Conservation (phyloP, 2,888 invertebrate genomes). For the Priocnemis perturbator region DNA sequence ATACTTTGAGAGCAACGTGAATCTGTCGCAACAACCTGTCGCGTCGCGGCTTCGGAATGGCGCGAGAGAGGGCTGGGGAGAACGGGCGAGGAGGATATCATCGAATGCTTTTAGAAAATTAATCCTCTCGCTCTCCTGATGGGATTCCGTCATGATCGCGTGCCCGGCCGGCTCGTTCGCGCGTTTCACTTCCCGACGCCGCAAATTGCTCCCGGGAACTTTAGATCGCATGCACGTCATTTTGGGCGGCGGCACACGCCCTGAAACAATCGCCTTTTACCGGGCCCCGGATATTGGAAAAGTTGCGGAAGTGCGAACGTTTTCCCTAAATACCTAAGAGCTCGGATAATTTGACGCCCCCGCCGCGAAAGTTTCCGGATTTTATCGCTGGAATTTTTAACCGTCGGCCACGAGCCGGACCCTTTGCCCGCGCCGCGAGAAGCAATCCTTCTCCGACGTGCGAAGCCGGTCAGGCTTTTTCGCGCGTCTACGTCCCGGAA, state of each 20-base stretch:
- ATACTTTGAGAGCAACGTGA: background rate
- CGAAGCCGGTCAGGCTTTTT: background rate
- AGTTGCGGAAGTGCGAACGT: constrained; percentile 1
- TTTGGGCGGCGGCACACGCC: background rate
- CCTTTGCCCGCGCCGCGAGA: background rate
- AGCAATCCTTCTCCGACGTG: background rate
- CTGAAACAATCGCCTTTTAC: constrained; percentile 6
- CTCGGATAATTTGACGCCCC: background rate
- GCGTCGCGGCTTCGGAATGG: background rate
- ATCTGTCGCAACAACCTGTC: background rate
- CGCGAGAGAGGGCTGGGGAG: background rate
- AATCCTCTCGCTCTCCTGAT: background rate
- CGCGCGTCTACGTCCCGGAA: background rate
- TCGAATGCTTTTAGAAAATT: constrained; percentile 1
- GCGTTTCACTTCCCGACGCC: background rate
- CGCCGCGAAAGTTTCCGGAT: background rate
- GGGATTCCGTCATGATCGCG: background rate
- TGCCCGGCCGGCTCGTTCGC: no score
- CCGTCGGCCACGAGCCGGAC: background rate
- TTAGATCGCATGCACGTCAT: constrained; percentile 4
- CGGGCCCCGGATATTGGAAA: constrained; percentile 2
- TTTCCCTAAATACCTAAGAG: background rate
- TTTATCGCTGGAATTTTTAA: constrained; percentile 5
- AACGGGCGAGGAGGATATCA: background rate
- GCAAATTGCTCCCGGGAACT: constrained; percentile 8